These are phyloP conservation scores for Balaeniceps rex DNA, from an alignment of 2,113 vertebrate genomes.

Conservation along the genomic window DNA sequence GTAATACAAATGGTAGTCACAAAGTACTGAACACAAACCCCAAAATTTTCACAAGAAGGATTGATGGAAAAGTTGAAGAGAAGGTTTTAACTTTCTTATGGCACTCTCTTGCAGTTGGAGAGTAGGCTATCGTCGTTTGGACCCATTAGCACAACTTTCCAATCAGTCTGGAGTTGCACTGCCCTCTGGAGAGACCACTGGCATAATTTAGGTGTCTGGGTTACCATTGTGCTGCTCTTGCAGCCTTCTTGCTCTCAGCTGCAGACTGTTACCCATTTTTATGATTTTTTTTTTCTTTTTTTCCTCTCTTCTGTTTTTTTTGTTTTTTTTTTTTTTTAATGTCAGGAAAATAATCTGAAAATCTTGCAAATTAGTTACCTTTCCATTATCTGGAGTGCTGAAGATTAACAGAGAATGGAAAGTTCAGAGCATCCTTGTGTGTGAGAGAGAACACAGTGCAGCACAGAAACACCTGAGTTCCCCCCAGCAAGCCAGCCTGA, in stretches of 20 bases:
- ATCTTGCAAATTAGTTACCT: neutral
- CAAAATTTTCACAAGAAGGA: neutral
- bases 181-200: neutral
- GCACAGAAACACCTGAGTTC: fast-evolving
- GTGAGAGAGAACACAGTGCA: neutral
- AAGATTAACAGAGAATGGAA: neutral
- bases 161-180: neutral
- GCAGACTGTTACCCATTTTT: neutral
- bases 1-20: neutral
- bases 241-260: neutral
- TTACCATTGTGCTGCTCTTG: neutral
- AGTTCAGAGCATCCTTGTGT: neutral
- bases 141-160: neutral
- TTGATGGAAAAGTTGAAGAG: neutral
- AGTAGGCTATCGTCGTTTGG: neutral
- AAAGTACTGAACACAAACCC: neutral
- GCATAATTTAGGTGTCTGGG: neutral
- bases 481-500: neutral
- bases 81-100: neutral
- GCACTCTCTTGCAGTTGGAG: neutral
- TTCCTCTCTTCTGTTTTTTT: neutral
- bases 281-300: neutral
- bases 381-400: neutral
- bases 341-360: neutral
- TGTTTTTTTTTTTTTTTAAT: neutral